Conservation (phyloP, 2,113 vertebrate species). For the Sarotherodon lohbergeri region DNA sequence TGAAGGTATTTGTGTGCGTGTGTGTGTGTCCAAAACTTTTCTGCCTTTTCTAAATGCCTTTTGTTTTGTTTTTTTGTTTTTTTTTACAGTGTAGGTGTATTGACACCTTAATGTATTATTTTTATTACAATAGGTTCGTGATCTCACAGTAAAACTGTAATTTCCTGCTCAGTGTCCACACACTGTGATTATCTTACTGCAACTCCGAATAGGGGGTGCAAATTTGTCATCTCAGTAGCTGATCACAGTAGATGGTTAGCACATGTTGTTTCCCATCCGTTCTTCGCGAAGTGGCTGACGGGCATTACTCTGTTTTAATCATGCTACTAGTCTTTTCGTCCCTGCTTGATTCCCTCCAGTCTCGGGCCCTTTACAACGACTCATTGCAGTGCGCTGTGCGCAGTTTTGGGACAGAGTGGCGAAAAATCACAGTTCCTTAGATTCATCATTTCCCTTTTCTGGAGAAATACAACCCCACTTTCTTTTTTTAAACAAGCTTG, state of each 20-base stretch:
- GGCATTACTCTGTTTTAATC: neutral
- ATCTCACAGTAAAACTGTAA: neutral
- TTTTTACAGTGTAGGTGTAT: neutral
- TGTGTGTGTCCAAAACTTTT: neutral
- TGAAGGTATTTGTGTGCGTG: slow-evolving; percentile 7
- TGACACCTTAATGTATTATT: neutral
- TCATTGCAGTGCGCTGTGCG: slow-evolving; percentile 10
- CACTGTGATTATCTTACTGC: neutral
- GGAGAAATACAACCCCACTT: slow-evolving; percentile 5
- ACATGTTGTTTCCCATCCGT: slow-evolving; percentile 18
- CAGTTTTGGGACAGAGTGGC: slow-evolving; percentile 8
- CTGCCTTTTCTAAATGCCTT: neutral
- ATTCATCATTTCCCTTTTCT: neutral
- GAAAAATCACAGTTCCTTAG: neutral
- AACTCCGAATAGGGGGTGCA: neutral
- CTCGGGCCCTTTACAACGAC: slow-evolving; percentile 23
- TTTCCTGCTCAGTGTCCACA: slow-evolving; percentile 7
- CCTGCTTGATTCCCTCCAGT: slow-evolving; percentile 33
- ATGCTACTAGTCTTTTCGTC: slow-evolving; percentile 22
- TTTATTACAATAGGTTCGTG: neutral
- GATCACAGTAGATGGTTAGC: neutral
- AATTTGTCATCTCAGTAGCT: slow-evolving; percentile 24
- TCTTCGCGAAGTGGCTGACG: slow-evolving; percentile 29
- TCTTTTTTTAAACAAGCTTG: neutral
- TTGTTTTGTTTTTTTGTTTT: neutral